Base-by-base conservation (phyloP, 1,140 invertebrate genomes). In the Calosoma granatense region DNA sequence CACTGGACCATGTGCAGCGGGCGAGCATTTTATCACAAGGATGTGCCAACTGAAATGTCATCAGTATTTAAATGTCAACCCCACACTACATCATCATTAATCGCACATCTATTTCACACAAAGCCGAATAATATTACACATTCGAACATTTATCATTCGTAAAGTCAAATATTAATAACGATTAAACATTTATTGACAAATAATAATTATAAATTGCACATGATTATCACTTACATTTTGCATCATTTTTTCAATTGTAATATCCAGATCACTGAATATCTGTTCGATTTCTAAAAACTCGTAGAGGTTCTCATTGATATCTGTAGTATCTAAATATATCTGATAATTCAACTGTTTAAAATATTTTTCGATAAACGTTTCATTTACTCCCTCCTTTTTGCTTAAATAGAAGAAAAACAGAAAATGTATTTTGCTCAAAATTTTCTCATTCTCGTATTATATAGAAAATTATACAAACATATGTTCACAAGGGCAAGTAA, bases 181-280 rank as follows among this genome's bases (percentile, higher is more conserved):
- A n/a, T n/a, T n/a, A n/a, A n/a, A n/a, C n/a, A n/a, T n/a, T n/a
- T n/a, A n/a, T n/a, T n/a, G n/a, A n/a, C n/a, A n/a, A n/a, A n/a
- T n/a, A n/a, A n/a, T n/a, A n/a, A n/a, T n/a, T n/a, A n/a, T n/a
- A n/a, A n/a, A n/a, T n/a, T n/a, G n/a, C n/a, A n/a, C n/a, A n/a
- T n/a, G n/a, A n/a, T n/a, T n/a, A n/a, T n/a, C n/a, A 47, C 41
- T 47, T 47, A 47, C 41, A 47, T 9, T 47, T 47, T 47, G 3
- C 41, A 47, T 47, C 4, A 47, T 9, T 47, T 47, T 6, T 47
- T 47, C 41, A 17, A 17, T 47, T 4, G 41, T 11, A 11, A 47
- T 47, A 47, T 17, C 41, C 6, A 12, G 4, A 11, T 17, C 17
- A 12, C 17, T 47, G 9, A 47, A 47, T 47, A 47, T 47, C 9